Evolutionary conservation across 2,113 vertebrate genomes (phyloP), one percentile per base, ranked within the genome.

Genomic region (Sceloporus tristichus): DNA sequence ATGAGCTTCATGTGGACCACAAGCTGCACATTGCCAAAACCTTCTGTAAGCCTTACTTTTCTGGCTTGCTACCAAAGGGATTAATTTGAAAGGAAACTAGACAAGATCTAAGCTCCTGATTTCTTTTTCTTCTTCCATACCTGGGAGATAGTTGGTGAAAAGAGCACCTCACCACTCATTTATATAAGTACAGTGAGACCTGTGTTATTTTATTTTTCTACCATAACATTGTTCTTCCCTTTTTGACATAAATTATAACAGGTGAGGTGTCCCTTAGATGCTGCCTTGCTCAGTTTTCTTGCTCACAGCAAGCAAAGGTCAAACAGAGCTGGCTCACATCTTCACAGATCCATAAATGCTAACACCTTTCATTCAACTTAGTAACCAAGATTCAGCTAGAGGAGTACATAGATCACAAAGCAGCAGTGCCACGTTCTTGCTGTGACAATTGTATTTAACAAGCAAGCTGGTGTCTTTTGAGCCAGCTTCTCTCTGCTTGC

Each of bases 291-390:
- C n/a, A 25, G 19, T 56, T 73, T 74, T 74, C 82, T 74, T 84
- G 48, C 53, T 84, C 70, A 56, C 82, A 84, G 70, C 53, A 48
- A 84, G 68, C 82, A 84, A 84, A 84, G 82, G 48, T 84, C 82
- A 74, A n/a, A 56, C 48, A 74, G n/a, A 48, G 73, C 18, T 73
- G n/a, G 29, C 82, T 84, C 70, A 74, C 48, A 74, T 14, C 29
- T 84, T 84, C 70, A 74, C 19, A 34, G 48, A 84, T 25, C 29
- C 9, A 54, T 74, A 84, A 73, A 91, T 90, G 84, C 78, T 16
- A 83, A 76, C 48, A 82, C 66, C 29, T 87, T 89, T 87, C 86
- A 85, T 91, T 86, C 78, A 91, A 42, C 53, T 42, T 29, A 90
- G 8, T 9, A 87, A 21, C 79, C 25, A 68, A 75, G 53, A 86